Percentiles rank a stretch among this genome's conserved stretches.
phyloP scores from a whole-genome alignment of 2,113 vertebrate genomes.

The Propithecus coquereli region DNA sequence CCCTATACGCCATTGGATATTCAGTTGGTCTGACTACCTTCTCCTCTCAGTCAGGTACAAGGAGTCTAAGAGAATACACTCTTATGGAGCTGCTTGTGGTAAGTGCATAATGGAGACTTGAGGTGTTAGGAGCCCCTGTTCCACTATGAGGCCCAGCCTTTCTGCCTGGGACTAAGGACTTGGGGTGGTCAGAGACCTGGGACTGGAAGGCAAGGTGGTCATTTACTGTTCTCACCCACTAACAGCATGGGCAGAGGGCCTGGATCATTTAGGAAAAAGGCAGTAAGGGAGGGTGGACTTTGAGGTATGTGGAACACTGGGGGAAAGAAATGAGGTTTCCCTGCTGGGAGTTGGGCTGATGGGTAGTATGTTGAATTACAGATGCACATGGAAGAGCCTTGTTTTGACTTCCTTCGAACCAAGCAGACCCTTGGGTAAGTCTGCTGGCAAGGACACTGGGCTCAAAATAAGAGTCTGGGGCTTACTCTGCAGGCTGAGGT shows the following conservation, averaged over 20 bases:
- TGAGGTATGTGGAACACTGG: neutral
- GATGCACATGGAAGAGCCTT: conserved; percentile 99
- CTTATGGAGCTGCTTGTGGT: conserved; percentile 99
- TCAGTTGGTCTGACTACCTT: conserved; percentile 38
- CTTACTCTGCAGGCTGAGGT: neutral
- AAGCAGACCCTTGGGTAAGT: conserved; percentile 97
- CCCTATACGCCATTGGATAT: neutral
- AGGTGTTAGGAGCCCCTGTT: neutral
- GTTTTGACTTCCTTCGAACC: conserved; percentile 97
- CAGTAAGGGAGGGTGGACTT: neutral
- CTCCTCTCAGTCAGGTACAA: conserved; percentile 90
- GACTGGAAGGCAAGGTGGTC: neutral
- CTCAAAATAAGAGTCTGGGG: neutral
- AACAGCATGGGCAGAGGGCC: neutral
- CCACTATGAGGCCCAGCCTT: neutral
- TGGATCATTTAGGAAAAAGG: neutral
- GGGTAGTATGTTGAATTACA: conserved; percentile 75
- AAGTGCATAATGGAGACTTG: conserved; percentile 71
- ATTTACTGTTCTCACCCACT: neutral
- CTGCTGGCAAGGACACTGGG: neutral
- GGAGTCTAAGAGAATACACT: conserved; percentile 91
- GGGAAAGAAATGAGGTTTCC: neutral
- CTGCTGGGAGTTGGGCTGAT: neutral
- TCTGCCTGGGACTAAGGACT: neutral
- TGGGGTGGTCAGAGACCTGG: neutral